Percentiles rank a stretch among this genome's conserved stretches.
These are phyloP conservation scores for Elephantulus edwardii DNA, from an alignment of 2,113 vertebrate genomes.

Conservation along the genomic window DNA sequence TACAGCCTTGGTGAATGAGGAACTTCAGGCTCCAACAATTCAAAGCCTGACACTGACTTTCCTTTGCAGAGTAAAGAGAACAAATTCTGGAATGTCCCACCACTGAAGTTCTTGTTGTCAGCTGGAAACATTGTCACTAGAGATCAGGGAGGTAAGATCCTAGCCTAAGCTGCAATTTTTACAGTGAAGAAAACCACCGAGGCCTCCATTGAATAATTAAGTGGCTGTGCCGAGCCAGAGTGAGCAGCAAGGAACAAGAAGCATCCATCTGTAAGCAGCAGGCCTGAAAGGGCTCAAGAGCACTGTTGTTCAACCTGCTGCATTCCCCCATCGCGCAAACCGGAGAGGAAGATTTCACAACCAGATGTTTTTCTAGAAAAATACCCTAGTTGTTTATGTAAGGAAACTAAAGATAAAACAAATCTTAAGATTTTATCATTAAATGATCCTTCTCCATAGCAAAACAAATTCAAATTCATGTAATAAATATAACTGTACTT, in stretches of 20 bases:
- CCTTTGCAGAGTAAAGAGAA: not conserved
- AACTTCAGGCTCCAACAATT: not conserved
- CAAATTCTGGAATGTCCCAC: not conserved
- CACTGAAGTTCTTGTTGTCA: not conserved
- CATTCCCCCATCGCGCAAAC: not conserved
- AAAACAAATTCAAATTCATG: not conserved
- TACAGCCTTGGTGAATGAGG: not conserved
- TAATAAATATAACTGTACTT: not conserved
- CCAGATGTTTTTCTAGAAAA: not conserved
- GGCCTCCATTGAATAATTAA: constrained; percentile 13
- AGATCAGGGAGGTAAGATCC: not conserved
- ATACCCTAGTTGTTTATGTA: not conserved
- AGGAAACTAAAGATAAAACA: not conserved
- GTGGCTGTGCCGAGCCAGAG: not conserved
- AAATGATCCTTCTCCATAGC: not conserved
- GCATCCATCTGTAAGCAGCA: not conserved
- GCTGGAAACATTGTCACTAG: constrained; percentile 21
- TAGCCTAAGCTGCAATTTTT: not conserved
- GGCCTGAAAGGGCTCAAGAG: constrained; percentile 1
- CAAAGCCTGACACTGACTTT: not conserved
- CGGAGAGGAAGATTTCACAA: not conserved
- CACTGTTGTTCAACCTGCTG: not conserved
- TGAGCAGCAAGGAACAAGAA: not conserved
- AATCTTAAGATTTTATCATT: not conserved
- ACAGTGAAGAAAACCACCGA: not conserved